Percentiles rank a stretch among this genome's conserved stretches.
Evolutionary conservation across 2,888 invertebrate species (phyloP).

Genomic region (Volucella inflata): DNA sequence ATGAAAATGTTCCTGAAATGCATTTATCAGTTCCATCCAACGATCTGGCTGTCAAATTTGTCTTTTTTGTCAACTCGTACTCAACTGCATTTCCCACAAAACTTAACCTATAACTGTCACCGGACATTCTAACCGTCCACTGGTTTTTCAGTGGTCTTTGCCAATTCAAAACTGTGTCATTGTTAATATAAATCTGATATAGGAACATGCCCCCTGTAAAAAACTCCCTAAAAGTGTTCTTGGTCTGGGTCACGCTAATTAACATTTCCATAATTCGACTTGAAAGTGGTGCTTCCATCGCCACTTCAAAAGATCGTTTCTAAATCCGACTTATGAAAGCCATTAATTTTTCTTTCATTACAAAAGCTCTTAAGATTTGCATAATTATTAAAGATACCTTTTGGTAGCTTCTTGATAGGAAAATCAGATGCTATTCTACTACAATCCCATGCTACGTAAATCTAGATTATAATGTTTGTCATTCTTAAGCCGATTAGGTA

Average conservation of each 20-base stretch:
- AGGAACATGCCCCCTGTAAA: neutral
- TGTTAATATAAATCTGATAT: neutral
- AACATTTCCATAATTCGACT: constrained; percentile 15
- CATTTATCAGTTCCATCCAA: too few relatives aligned
- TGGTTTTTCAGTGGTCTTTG: neutral
- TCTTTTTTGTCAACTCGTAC: too few relatives aligned
- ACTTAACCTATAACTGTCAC: neutral
- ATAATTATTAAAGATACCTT: constrained; percentile 47
- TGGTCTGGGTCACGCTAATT: constrained; percentile 12
- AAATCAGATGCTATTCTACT: constrained; percentile 6
- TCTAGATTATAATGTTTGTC: constrained; percentile 2
- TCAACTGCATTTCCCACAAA: constrained; percentile 1
- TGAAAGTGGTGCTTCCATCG: neutral
- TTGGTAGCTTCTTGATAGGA: neutral
- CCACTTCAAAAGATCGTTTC: constrained; percentile 17
- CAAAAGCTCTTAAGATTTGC: constrained; percentile 19
- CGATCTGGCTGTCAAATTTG: too few relatives aligned
- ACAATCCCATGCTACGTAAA: neutral
- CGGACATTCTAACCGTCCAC: neutral
- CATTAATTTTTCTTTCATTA: constrained; percentile 45
- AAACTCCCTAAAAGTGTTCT: neutral
- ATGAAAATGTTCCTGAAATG: too few relatives aligned
- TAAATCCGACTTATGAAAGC: constrained; percentile 50
- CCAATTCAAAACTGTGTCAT: neutral
- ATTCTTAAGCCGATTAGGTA: neutral